A percentile compares a stretch with the other conserved stretches of the same genome.
These are phyloP conservation scores for Papilio glaucus DNA, from an alignment of 1,140 invertebrate species.

Conservation along the genomic window DNA sequence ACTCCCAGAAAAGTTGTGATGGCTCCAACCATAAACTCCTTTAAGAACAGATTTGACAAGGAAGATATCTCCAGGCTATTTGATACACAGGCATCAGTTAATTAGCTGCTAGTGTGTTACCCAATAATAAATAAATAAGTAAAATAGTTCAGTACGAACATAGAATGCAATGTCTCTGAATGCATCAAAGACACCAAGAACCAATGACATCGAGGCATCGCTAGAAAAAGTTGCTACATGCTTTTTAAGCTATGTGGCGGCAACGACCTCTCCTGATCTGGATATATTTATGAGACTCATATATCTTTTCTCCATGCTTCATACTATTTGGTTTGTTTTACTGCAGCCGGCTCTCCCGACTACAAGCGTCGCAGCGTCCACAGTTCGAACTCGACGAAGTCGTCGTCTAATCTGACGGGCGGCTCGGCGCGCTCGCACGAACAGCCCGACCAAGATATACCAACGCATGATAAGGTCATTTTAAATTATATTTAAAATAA, in stretches of 20 bases:
- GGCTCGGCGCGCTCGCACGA: slow-evolving; percentile 73
- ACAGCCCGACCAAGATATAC: slow-evolving; percentile 47
- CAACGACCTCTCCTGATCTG: not conserved
- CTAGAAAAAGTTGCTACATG: too few relatives aligned
- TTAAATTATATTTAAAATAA: not conserved
- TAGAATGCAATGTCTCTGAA: too few relatives aligned
- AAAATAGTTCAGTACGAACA: too few relatives aligned
- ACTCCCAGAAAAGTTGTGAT: too few relatives aligned
- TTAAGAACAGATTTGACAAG: too few relatives aligned
- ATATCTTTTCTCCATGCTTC: not conserved
- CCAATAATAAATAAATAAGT: too few relatives aligned
- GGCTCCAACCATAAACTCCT: too few relatives aligned
- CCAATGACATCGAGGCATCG: too few relatives aligned
- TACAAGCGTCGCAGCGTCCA: slow-evolving; percentile 81
- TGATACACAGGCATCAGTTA: too few relatives aligned
- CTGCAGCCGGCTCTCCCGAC: slow-evolving; percentile 69
- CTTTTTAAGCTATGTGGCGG: not conserved
- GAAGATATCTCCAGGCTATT: too few relatives aligned
- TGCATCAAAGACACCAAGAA: too few relatives aligned
- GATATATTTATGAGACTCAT: not conserved
- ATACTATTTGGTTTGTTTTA: not conserved
- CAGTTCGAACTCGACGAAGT: slow-evolving; percentile 81
- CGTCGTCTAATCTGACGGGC: slow-evolving; percentile 77
- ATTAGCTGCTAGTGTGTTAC: too few relatives aligned
- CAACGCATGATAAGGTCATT: slow-evolving; percentile 57